Evolutionary conservation across 1,140 invertebrate species (phyloP).

Genomic region (Hylaeus anthracinus): DNA sequence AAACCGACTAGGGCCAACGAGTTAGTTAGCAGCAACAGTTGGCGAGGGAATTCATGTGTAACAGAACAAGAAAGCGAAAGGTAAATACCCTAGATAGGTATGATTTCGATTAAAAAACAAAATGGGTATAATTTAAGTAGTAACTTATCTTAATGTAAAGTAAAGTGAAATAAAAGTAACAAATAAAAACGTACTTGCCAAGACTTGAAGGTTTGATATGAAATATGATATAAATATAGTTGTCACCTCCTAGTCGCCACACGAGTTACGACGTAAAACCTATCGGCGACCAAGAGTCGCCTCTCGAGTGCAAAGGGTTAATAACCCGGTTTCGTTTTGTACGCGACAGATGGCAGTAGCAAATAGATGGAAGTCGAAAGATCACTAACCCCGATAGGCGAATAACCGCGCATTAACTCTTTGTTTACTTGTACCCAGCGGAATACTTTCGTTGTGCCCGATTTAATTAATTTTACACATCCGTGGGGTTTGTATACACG

Average conservation of each 20-base stretch:
- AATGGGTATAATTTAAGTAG: no score
- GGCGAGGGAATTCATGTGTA: slow-evolving; percentile 12
- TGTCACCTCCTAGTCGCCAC: no score
- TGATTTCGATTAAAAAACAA: slow-evolving; percentile 1
- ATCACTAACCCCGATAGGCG: slow-evolving; percentile 76
- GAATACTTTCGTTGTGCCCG: slow-evolving; percentile 63
- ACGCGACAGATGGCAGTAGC: slow-evolving; percentile 75
- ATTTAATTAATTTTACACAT: slow-evolving; percentile 2
- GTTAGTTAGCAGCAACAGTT: slow-evolving; percentile 47
- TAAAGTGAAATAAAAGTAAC: no score
- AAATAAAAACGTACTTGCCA: no score
- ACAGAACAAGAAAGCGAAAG: slow-evolving; percentile 23
- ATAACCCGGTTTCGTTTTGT: slow-evolving; percentile 61
- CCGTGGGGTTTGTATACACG: neutral
- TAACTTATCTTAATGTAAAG: no score
- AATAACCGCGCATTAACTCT: slow-evolving; percentile 70
- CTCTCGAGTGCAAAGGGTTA: slow-evolving; percentile 22
- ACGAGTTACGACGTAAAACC: no score
- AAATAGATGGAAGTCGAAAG: slow-evolving; percentile 74
- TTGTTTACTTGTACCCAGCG: slow-evolving; percentile 60
- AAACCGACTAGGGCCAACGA: slow-evolving; percentile 65
- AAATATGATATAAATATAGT: no score
- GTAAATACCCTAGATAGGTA: slow-evolving; percentile 34
- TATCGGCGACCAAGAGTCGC: no score
- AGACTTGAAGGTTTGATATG: no score